A percentile compares a stretch with the other conserved stretches of the same genome.
phyloP scores from a whole-genome alignment of 2,888 invertebrate species.

The Limnephilus marmoratus region DNA sequence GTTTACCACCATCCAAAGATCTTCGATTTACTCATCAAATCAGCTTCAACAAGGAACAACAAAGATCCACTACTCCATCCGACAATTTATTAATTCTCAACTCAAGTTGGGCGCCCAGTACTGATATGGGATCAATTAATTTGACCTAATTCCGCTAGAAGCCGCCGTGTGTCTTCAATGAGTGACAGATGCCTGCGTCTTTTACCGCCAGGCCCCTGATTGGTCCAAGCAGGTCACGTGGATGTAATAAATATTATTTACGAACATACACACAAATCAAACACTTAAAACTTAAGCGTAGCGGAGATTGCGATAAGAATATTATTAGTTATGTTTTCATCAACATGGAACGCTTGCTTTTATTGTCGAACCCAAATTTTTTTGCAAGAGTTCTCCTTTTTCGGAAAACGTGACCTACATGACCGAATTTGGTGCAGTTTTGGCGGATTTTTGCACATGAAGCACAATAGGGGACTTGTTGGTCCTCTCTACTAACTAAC shows the following conservation, averaged over 20 bases:
- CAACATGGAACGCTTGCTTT: background rate
- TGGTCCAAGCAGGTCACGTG: background rate
- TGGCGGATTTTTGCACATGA: too few species aligned
- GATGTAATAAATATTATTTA: background rate
- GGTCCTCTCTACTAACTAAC: too few species aligned
- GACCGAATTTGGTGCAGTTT: too few species aligned
- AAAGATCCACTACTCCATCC: background rate
- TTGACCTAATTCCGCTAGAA: background rate
- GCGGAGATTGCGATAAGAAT: background rate
- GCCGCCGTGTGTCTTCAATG: background rate
- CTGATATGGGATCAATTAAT: background rate
- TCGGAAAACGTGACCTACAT: too few species aligned
- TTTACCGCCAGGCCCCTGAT: background rate
- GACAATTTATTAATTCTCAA: background rate
- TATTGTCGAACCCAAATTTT: background rate
- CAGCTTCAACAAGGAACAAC: background rate
- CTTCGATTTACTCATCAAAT: background rate
- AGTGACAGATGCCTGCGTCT: background rate
- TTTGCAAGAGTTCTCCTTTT: background rate
- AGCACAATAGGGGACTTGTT: too few species aligned
- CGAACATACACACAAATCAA: background rate
- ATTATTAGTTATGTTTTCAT: background rate
- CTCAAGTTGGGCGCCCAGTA: background rate
- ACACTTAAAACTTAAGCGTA: background rate
- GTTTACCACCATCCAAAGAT: background rate